Conservation (phyloP, 2,113 vertebrate species). For the Amia ocellicauda region DNA sequence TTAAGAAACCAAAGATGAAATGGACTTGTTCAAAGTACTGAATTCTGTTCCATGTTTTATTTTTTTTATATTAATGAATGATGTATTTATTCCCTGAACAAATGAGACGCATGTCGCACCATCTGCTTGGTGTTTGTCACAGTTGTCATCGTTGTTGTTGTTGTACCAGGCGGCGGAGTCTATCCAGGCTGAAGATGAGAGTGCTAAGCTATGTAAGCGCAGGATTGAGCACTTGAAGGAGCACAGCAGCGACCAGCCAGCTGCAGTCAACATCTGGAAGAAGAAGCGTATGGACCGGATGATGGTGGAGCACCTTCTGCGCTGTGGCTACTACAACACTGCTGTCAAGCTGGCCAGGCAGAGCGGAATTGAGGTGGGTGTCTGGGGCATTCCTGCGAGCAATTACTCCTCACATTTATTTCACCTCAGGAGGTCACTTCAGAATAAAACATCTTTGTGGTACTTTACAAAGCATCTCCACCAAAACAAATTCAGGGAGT, state of each 20-base stretch:
- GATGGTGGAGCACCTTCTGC: constrained; percentile 97
- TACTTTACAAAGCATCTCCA: no score
- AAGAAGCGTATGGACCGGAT: constrained; percentile 97
- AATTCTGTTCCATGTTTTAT: no score
- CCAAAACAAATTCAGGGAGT: no score
- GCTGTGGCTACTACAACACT: constrained; percentile 96
- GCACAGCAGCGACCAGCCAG: constrained; percentile 91
- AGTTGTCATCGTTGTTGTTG: neutral
- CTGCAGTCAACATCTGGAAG: constrained; percentile 92
- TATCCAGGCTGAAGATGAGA: constrained; percentile 97
- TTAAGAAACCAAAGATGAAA: no score
- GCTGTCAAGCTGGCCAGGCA: constrained; percentile 93
- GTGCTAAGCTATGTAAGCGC: constrained; percentile 93
- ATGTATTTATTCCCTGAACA: no score
- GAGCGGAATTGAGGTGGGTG: constrained; percentile 89
- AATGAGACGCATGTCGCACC: neutral
- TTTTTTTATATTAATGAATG: no score
- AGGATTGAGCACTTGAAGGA: constrained; percentile 96
- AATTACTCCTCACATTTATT: no score
- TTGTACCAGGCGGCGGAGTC: constrained; percentile 85
- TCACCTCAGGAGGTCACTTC: no score
- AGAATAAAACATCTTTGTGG: no score
- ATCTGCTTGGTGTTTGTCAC: neutral
- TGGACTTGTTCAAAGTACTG: no score
- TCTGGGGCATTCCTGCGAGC: neutral